phyloP scores from a whole-genome alignment of 2,113 vertebrate species.

The Plotosus lineatus region DNA sequence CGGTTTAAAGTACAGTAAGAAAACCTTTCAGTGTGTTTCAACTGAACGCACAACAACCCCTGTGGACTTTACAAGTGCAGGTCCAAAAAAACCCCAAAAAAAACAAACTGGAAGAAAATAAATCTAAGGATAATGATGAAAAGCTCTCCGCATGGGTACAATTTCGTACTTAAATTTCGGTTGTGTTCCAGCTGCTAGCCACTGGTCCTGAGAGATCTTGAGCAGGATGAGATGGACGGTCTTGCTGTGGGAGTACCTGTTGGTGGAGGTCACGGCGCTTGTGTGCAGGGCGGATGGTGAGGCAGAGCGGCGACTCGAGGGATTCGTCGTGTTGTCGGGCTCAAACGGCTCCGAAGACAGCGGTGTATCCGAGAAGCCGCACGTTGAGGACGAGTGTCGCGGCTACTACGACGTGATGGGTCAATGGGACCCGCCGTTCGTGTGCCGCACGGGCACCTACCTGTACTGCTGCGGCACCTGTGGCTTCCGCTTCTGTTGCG shows the following conservation, averaged over 20 bases:
- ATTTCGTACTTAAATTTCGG: slow-evolving; percentile 62
- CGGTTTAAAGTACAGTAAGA: not conserved
- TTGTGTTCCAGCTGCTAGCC: slow-evolving; percentile 65
- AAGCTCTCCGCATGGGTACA: slow-evolving; percentile 63
- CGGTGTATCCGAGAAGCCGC: slow-evolving; percentile 82
- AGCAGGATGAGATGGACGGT: slow-evolving; percentile 79
- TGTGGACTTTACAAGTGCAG: slow-evolving; percentile 32
- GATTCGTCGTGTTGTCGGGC: slow-evolving; percentile 88
- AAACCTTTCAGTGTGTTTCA: slow-evolving; percentile 24
- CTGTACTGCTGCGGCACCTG: slow-evolving; percentile 99
- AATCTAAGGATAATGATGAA: slow-evolving; percentile 58
- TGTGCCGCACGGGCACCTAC: slow-evolving; percentile 94
- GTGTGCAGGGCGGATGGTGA: slow-evolving; percentile 92
- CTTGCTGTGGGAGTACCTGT: slow-evolving; percentile 87
- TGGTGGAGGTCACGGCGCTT: slow-evolving; percentile 88
- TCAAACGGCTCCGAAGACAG: slow-evolving; percentile 88
- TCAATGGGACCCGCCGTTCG: slow-evolving; percentile 97
- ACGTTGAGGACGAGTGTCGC: slow-evolving; percentile 87
- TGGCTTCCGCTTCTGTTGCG: slow-evolving; percentile 99
- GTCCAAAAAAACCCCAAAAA: slow-evolving; percentile 1
- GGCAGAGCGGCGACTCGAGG: slow-evolving; percentile 84
- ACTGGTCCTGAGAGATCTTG: slow-evolving; percentile 51
- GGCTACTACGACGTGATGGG: slow-evolving; percentile 99
- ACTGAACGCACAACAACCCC: slow-evolving; percentile 5
- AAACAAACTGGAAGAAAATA: slow-evolving; percentile 51